Base-by-base conservation (phyloP, 2,888 invertebrate genomes). In the Drosophila falleni region DNA sequence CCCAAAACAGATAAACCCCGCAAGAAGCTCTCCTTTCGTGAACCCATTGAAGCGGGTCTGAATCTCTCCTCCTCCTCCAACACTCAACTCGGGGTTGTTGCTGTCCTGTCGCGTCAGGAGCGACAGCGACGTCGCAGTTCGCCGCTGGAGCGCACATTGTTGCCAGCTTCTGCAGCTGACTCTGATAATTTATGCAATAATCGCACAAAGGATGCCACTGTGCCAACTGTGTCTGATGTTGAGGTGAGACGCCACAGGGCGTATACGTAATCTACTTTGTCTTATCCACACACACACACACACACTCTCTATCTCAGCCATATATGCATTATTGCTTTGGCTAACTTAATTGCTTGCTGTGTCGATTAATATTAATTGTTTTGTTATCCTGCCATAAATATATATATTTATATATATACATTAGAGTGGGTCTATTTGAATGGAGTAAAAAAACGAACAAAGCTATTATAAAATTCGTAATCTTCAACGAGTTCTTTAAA, bases 1-100 rank as follows among this genome's bases (percentile, higher is more conserved):
- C 89, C 92, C 41, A 91, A 91, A 69, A 86, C 89, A 29, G 91
- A 91, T 55, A 92, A 95, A 81, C 97, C 97, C 0, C 94, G 97
- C 60, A 97, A 97, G 92, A 97, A 97, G 91, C 93, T 97, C 11
- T 97, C 97, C 9, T 97, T 97, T 92, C 95, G 97, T 69, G 97
- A 97, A 88, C 97, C 97, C 3, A 87, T 92, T 44, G 91, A 91
- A 55, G 89, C 83, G 42, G 90, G 90, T 19, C 83, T 82, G 6
- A 6, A 0, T 1, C 29, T 29, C n/a, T n/a, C 37, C 37, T 5
- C n/a, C 37, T 2, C n/a, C 37, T 37, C 37, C 10, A 11, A 0
- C 11, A 0, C 26, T 26, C 82, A 19, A 19, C 81, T 51, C 1
- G 33, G 62, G 19, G 49, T 44, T 2, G 66, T 3, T 26, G 49